phyloP scores from a whole-genome alignment of 1,140 invertebrate species.

The Diploscapter pachys region DNA sequence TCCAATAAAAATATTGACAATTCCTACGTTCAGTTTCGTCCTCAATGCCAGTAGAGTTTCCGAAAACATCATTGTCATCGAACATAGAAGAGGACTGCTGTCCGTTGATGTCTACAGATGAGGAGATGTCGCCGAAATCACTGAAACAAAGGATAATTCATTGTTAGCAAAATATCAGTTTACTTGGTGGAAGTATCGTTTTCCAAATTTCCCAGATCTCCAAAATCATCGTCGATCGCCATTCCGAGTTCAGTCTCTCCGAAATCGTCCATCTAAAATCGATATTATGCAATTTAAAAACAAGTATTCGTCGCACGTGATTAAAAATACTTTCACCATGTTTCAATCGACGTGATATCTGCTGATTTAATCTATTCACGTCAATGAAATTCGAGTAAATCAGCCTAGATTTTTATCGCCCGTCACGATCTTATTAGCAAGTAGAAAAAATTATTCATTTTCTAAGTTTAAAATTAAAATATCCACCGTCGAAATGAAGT shows the following conservation, averaged over 20 bases:
- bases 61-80: neutral
- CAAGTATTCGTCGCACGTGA: too few relatives aligned
- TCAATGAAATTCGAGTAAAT: slow-evolving; percentile 19
- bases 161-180: too few relatives aligned
- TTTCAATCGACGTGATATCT: neutral
- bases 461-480: neutral
- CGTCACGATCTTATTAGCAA: neutral
- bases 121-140: too few relatives aligned
- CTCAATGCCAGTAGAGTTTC: neutral
- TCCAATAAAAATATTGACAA: too few relatives aligned
- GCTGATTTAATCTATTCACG: neutral
- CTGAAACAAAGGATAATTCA: too few relatives aligned
- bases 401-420: neutral
- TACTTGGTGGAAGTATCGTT: neutral
- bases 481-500: too few relatives aligned
- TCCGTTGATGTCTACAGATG: too few relatives aligned
- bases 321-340: too few relatives aligned
- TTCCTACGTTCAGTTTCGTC: too few relatives aligned
- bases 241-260: slow-evolving; percentile 34
- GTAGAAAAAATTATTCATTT: slow-evolving; percentile 10
- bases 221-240: slow-evolving; percentile 39
- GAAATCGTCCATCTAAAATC: slow-evolving; percentile 45
- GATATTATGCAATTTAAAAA: too few relatives aligned
- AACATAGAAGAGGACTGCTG: slow-evolving; percentile 19
- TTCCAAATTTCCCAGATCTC: slow-evolving; percentile 27